phyloP scores from a whole-genome alignment of 2,113 vertebrate species.

The Acrocephalus arundinaceus region DNA sequence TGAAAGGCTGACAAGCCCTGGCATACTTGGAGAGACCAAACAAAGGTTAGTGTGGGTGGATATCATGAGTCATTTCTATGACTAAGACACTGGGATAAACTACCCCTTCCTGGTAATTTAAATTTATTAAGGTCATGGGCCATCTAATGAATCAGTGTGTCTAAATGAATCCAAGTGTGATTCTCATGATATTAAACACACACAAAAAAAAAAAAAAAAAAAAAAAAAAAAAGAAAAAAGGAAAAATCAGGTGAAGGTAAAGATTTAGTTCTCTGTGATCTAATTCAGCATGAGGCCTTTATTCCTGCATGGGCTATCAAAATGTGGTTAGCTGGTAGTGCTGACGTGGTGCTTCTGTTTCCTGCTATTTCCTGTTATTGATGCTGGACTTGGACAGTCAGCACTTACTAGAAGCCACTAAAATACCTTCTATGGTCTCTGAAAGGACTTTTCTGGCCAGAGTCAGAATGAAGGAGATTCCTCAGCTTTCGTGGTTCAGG shows the following conservation, averaged over 20 bases:
- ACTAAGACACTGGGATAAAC: constrained; percentile 59
- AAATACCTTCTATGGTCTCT: constrained; percentile 1
- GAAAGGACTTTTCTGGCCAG: not conserved
- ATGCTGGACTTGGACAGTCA: constrained; percentile 8
- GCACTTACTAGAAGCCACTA: constrained; percentile 16
- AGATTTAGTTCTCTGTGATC: not conserved
- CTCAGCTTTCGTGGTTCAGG: not conserved
- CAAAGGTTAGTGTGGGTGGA: constrained; percentile 65
- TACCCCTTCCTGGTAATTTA: constrained; percentile 47
- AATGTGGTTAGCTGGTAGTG: constrained; percentile 31
- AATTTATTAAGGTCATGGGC: constrained; percentile 37
- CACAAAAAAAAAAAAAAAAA: too few species aligned
- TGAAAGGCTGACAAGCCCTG: constrained; percentile 57
- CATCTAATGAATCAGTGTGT: constrained; percentile 17
- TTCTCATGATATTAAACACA: not conserved
- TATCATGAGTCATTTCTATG: constrained; percentile 63
- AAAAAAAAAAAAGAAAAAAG: too few species aligned
- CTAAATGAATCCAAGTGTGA: constrained; percentile 8
- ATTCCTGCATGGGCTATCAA: constrained; percentile 27
- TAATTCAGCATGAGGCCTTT: not conserved
- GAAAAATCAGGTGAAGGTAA: not conserved
- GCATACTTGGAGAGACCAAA: constrained; percentile 51
- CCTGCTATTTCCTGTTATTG: constrained; percentile 32
- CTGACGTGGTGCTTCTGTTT: constrained; percentile 38
- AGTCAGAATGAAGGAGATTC: not conserved